These are phyloP conservation scores for Nomada goodeniana DNA, from an alignment of 2,888 invertebrate species.

Conservation along the genomic window DNA sequence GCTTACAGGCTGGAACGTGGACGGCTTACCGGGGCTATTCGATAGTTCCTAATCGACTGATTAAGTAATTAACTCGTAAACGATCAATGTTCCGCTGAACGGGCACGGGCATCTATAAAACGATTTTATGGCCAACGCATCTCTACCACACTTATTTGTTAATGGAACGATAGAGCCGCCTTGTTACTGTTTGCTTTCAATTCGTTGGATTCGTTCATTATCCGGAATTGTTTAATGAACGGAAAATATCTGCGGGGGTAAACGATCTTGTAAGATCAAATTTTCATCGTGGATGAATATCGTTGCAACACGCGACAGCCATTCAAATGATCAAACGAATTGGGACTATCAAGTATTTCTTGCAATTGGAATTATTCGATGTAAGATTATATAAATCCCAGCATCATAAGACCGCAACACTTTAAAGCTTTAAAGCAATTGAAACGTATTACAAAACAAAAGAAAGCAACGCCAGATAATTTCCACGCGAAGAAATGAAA, in stretches of 20 bases:
- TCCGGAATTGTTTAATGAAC: constrained; percentile 1
- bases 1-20: constrained; percentile 23
- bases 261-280: too few species aligned
- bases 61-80: constrained; percentile 53
- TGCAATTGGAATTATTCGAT: too few species aligned
- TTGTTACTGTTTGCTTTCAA: neutral
- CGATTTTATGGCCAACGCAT: constrained; percentile 31
- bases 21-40: constrained; percentile 8
- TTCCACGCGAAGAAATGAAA: neutral
- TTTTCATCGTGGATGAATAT: too few species aligned
- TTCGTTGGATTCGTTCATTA: neutral
- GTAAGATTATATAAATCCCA: too few species aligned
- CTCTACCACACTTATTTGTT: constrained; percentile 14
- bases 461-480: neutral
- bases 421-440: too few species aligned
- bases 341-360: too few species aligned
- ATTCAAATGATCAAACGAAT: too few species aligned
- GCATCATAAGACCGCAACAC: too few species aligned
- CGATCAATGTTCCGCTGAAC: constrained; percentile 15
- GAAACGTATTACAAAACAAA: too few species aligned
- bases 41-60: constrained; percentile 33
- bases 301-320: too few species aligned
- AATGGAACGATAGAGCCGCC: neutral
- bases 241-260: neutral
- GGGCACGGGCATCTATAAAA: constrained; percentile 25